Conservation (phyloP, 2,113 vertebrate species). For the Leptosomus discolor region DNA sequence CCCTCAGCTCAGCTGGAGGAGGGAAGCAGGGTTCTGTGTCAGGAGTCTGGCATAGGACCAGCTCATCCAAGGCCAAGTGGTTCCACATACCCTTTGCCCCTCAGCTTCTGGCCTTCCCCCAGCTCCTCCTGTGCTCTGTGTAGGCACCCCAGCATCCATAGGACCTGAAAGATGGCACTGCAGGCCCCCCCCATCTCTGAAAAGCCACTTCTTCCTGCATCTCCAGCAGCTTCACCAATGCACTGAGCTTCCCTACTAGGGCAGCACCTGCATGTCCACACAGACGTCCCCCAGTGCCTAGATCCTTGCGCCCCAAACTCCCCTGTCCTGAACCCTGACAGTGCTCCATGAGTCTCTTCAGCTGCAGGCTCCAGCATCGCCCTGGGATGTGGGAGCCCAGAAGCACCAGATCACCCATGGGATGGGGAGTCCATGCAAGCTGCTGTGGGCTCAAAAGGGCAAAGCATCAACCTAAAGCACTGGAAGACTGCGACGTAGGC, state of each 20-base stretch:
- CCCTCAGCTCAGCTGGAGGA: neutral
- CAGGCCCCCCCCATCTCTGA: neutral
- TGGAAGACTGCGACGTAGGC: neutral
- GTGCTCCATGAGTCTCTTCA: neutral
- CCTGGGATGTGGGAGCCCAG: neutral
- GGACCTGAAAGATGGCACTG: neutral
- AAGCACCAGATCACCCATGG: neutral
- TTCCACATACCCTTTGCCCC: neutral
- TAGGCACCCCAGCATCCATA: neutral
- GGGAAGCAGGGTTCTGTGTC: neutral
- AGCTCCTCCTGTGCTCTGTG: neutral
- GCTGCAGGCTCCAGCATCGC: neutral
- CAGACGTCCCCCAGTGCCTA: neutral
- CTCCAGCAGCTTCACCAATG: neutral
- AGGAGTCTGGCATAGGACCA: neutral
- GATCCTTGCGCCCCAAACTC: neutral
- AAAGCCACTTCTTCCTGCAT: neutral
- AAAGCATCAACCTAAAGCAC: neutral
- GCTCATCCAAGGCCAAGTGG: neutral
- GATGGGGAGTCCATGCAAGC: neutral
- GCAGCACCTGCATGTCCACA: neutral
- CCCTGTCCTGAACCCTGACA: neutral
- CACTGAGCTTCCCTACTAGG: fast-evolving
- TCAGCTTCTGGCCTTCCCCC: neutral
- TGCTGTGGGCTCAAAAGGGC: neutral